phyloP scores from a whole-genome alignment of 2,888 invertebrate species.

The Ectobius pallidus region DNA sequence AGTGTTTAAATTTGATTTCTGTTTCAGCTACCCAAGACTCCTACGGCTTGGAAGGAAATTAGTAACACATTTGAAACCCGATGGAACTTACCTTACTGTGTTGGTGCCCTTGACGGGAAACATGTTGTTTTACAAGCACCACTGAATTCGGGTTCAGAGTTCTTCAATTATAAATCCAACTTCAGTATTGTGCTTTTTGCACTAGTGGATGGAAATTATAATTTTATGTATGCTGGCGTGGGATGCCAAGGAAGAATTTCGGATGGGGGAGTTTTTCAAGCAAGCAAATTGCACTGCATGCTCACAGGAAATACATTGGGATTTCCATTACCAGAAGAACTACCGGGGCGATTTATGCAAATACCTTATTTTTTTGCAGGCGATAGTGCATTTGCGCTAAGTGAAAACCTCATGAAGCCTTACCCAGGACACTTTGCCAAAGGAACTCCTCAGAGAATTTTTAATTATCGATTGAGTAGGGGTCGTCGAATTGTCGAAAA shows the following conservation, averaged over 20 bases:
- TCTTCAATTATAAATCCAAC: constrained; percentile 49
- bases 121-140: not conserved
- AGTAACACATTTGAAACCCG: not conserved
- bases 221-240: constrained; percentile 49
- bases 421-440: constrained; percentile 42
- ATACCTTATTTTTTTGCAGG: constrained; percentile 48
- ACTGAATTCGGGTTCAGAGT: not conserved
- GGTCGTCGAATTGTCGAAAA: not conserved
- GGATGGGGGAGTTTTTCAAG: constrained; percentile 49
- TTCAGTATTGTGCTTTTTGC: constrained; percentile 52
- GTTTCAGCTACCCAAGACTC: not conserved
- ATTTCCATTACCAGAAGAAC: constrained; percentile 42
- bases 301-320: constrained; percentile 44
- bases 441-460: constrained; percentile 45
- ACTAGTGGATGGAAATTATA: constrained; percentile 52
- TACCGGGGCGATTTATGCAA: constrained; percentile 41
- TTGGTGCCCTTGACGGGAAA: not conserved
- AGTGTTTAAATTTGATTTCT: constrained; percentile 1
- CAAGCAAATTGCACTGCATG: constrained; percentile 45
- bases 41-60: not conserved
- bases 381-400: constrained; percentile 45
- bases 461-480: constrained; percentile 46
- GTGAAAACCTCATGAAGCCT: constrained; percentile 44
- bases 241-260: constrained; percentile 50
- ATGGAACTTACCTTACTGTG: not conserved